Evolutionary conservation across 2,113 vertebrate species (phyloP).

Genomic region (Haemorhous mexicanus): DNA sequence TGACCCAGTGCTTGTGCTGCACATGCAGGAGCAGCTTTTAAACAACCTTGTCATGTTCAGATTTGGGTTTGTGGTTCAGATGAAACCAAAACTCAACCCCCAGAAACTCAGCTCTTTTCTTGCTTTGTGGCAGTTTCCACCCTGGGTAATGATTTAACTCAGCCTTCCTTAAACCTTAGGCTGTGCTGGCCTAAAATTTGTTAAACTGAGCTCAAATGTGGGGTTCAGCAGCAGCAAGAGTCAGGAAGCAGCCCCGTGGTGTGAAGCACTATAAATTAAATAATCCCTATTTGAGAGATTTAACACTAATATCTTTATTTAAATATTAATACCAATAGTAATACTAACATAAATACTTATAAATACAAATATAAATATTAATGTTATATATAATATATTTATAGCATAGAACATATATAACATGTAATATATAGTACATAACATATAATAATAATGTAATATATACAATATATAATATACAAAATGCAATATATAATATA

Average conservation of each 20-base stretch:
- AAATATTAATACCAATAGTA: too few relatives aligned
- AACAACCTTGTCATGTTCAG: neutral
- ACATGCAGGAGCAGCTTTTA: neutral
- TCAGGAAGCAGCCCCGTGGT: neutral
- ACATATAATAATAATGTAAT: too few relatives aligned
- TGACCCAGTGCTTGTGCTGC: neutral
- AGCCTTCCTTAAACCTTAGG: neutral
- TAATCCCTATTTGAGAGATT: neutral
- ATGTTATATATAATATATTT: too few relatives aligned
- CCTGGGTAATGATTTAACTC: neutral
- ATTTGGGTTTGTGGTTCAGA: neutral
- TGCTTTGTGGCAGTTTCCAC: neutral
- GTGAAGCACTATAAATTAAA: neutral
- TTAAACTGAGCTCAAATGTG: neutral
- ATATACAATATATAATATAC: too few relatives aligned
- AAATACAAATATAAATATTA: too few relatives aligned
- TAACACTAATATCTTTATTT: neutral
- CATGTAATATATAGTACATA: too few relatives aligned
- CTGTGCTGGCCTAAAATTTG: neutral
- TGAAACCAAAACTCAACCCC: neutral
- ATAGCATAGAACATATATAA: too few relatives aligned
- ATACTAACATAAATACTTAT: too few relatives aligned
- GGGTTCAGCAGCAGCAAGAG: neutral
- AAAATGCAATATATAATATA: too few relatives aligned
- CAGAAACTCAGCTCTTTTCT: neutral